Percentiles rank a stretch among this genome's conserved stretches.
These are phyloP conservation scores for Temnothorax ravouxi DNA, from an alignment of 2,888 invertebrate species.

Conservation along the genomic window DNA sequence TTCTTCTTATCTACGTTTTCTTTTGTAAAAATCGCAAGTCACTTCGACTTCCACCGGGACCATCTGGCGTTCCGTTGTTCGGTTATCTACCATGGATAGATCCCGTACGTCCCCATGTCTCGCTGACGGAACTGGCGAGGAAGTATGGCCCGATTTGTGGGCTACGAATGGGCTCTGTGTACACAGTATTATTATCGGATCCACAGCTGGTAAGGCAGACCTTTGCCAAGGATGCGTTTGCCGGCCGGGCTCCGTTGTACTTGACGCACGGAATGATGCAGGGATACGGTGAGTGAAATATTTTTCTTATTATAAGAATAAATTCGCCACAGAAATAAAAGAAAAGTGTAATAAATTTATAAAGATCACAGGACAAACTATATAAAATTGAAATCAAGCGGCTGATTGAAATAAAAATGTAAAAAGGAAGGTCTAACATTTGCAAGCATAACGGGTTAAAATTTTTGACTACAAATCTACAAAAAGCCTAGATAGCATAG, in stretches of 20 bases:
- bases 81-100: constrained; percentile 93
- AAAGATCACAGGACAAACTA: background rate
- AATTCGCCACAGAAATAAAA: background rate
- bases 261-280: constrained; percentile 95
- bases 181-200: constrained; percentile 93
- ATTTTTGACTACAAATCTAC: background rate
- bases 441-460: background rate
- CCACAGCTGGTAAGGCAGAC: constrained; percentile 91
- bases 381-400: background rate
- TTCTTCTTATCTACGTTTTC: constrained; percentile 72
- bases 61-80: constrained; percentile 92
- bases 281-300: constrained; percentile 91
- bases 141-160: constrained; percentile 92
- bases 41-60: constrained; percentile 91
- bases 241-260: constrained; percentile 93
- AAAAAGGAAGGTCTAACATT: background rate
- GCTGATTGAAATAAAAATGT: background rate
- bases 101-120: constrained; percentile 90
- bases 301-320: background rate
- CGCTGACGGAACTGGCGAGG: constrained; percentile 89
- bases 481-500: background rate
- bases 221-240: constrained; percentile 91
- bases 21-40: constrained; percentile 85
- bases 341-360: background rate
- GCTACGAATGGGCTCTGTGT: constrained; percentile 91